phyloP scores from a whole-genome alignment of 1,140 invertebrate genomes.

The Pseudomyrmex gracilis region DNA sequence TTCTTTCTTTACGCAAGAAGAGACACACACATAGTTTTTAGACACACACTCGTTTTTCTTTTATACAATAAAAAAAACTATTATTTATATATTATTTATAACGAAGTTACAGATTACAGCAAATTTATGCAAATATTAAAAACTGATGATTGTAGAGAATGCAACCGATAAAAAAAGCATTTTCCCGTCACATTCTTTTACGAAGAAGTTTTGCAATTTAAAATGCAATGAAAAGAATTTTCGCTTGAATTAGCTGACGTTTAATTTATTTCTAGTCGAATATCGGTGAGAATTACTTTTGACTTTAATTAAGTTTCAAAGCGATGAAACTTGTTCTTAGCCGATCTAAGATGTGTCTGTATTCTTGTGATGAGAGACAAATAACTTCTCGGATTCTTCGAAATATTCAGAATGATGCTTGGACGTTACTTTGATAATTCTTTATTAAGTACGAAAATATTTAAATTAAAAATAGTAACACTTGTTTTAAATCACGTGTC shows the following conservation, averaged over 20 bases:
- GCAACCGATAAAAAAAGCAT: slow-evolving; percentile 13
- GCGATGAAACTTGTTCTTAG: slow-evolving; percentile 38
- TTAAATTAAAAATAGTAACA: slow-evolving; percentile 21
- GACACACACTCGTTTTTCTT: neutral
- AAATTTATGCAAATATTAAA: neutral
- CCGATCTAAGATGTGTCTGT: slow-evolving; percentile 15
- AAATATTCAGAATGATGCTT: slow-evolving; percentile 4
- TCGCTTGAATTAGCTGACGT: slow-evolving; percentile 45
- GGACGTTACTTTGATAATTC: neutral
- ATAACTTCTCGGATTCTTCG: neutral
- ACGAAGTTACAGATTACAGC: neutral
- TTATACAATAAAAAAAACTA: neutral
- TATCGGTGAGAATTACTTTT: slow-evolving; percentile 53
- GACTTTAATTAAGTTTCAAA: slow-evolving; percentile 61
- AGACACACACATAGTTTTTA: slow-evolving; percentile 9
- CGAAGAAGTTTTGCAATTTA: slow-evolving; percentile 49
- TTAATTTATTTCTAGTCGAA: slow-evolving; percentile 56
- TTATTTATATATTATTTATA: neutral
- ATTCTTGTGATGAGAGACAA: slow-evolving; percentile 1
- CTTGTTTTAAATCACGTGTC: neutral
- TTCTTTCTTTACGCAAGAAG: slow-evolving; percentile 16
- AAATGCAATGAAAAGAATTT: slow-evolving; percentile 42
- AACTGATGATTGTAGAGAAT: neutral
- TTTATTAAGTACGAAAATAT: slow-evolving; percentile 16
- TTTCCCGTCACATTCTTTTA: slow-evolving; percentile 29